Conservation (phyloP, 2,113 vertebrate species). For the Phrynosoma blainvillii region DNA sequence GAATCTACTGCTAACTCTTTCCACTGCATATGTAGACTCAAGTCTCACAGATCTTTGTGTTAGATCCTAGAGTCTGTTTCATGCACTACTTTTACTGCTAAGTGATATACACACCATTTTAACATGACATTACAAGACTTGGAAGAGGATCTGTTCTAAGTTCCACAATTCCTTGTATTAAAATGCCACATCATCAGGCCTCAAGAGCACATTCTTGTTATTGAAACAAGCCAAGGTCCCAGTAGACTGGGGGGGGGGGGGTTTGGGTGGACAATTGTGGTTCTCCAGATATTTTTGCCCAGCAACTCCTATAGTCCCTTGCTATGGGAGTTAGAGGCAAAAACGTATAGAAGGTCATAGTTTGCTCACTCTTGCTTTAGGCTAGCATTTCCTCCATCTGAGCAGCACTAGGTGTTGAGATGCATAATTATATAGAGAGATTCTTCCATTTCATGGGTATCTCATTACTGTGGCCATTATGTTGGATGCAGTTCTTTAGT, state of each 20-base stretch:
- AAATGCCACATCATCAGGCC: not conserved
- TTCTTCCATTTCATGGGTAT: not conserved
- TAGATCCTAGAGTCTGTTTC: not conserved
- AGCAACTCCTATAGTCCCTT: too few species aligned
- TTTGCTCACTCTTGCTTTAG: too few species aligned
- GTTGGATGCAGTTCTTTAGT: not conserved
- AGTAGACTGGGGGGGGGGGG: not conserved
- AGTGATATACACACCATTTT: not conserved
- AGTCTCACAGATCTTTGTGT: not conserved
- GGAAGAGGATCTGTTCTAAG: not conserved
- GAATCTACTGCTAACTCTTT: constrained; percentile 16
- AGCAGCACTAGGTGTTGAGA: too few species aligned
- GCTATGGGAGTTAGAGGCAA: too few species aligned
- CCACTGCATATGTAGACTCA: constrained; percentile 26
- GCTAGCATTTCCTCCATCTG: too few species aligned
- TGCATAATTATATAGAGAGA: not conserved
- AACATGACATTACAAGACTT: not conserved
- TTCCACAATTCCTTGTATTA: not conserved
- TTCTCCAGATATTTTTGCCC: too few species aligned
- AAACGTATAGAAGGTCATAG: too few species aligned
- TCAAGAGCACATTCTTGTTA: not conserved
- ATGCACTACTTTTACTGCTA: not conserved
- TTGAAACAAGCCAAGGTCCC: not conserved
- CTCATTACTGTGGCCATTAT: not conserved
- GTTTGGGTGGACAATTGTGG: too few species aligned